Evolutionary conservation across 2,113 vertebrate species (phyloP).

Genomic region (Burhinus oedicnemus): DNA sequence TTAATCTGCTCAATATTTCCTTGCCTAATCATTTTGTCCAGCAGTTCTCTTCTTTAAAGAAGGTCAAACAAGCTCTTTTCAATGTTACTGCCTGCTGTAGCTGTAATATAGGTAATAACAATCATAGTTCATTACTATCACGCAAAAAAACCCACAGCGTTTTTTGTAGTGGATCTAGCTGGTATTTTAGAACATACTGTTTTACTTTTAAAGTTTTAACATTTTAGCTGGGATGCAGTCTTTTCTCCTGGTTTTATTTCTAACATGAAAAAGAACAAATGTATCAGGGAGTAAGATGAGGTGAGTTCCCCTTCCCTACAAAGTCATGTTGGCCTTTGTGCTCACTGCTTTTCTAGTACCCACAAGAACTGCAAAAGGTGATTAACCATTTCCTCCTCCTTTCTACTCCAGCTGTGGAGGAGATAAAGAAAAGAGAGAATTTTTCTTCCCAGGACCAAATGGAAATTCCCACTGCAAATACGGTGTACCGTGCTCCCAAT

Average conservation of each 20-base stretch:
- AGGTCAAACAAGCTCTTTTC: slow-evolving; percentile 41
- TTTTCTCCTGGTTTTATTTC: background rate
- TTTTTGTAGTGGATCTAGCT: background rate
- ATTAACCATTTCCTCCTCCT: background rate
- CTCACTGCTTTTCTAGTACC: background rate
- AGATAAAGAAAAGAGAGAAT: background rate
- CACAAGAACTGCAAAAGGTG: background rate
- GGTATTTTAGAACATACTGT: background rate
- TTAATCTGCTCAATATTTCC: slow-evolving; percentile 51
- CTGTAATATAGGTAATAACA: background rate
- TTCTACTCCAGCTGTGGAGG: background rate
- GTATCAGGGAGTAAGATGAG: background rate
- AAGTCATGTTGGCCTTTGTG: background rate
- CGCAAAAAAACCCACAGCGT: background rate
- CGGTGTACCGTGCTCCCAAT: background rate
- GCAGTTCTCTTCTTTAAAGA: slow-evolving; percentile 10
- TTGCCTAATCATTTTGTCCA: slow-evolving; percentile 30
- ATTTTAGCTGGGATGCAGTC: background rate
- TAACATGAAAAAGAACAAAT: background rate
- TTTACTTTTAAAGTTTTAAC: background rate
- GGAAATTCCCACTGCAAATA: background rate
- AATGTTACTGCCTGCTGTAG: background rate
- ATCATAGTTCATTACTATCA: background rate
- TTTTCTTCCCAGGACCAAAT: background rate
- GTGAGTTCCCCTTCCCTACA: background rate